Evolutionary conservation across 2,797 vertebrate species (phyloP).

Genomic region (Epinephelus malabaricus): DNA sequence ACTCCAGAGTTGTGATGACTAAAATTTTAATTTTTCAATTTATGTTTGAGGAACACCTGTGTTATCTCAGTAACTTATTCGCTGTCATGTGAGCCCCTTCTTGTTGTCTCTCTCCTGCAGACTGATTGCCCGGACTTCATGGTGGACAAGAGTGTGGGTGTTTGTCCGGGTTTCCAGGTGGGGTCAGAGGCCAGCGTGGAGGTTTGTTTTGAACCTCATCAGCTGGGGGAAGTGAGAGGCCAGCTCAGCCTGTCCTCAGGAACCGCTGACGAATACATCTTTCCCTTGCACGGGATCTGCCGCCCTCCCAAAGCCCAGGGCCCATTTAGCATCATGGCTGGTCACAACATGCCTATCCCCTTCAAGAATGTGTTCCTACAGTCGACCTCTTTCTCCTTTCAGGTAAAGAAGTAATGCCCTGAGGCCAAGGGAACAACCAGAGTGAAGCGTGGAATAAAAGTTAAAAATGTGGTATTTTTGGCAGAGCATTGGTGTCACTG

Average conservation of each 20-base stretch:
- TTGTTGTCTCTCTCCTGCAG: slow-evolving; percentile 69
- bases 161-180: slow-evolving; percentile 73
- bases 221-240: slow-evolving; percentile 86
- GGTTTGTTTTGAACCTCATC: slow-evolving; percentile 90
- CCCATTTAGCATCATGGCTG: slow-evolving; percentile 83
- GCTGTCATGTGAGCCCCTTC: neutral
- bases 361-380: slow-evolving; percentile 93
- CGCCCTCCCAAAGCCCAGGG: slow-evolving; percentile 90
- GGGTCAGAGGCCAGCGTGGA: slow-evolving; percentile 86
- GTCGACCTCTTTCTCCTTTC: slow-evolving; percentile 81
- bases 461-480: neutral
- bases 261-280: slow-evolving; percentile 83
- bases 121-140: slow-evolving; percentile 85
- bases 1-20: neutral
- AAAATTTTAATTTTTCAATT: neutral
- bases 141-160: slow-evolving; percentile 79
- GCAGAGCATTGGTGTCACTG: neutral
- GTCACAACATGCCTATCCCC: slow-evolving; percentile 83
- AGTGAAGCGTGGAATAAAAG: neutral
- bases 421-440: neutral
- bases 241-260: slow-evolving; percentile 84
- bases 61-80: neutral
- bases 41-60: too few species aligned
- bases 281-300: slow-evolving; percentile 87
- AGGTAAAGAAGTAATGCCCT: slow-evolving; percentile 31